These are phyloP conservation scores for Aethes cnicana DNA, from an alignment of 2,888 invertebrate genomes.

Conservation along the genomic window DNA sequence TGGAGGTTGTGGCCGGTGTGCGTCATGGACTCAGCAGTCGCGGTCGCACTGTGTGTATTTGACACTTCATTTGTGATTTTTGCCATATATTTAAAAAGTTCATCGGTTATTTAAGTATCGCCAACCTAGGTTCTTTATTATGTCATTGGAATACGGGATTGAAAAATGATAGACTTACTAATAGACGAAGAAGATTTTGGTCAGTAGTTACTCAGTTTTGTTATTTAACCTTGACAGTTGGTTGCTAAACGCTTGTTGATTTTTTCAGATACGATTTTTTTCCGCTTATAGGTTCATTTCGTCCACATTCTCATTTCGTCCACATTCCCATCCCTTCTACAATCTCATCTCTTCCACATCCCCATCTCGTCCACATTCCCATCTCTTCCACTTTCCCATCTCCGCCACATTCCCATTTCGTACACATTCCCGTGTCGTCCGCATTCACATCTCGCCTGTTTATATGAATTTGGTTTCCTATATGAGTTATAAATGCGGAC, in stretches of 20 bases:
- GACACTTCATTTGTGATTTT: constrained; percentile 42
- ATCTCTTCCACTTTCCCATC: too few species aligned
- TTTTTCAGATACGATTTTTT: not conserved
- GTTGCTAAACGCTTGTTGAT: constrained; percentile 7
- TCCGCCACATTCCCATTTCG: too few species aligned
- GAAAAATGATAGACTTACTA: constrained; percentile 5
- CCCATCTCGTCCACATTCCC: too few species aligned
- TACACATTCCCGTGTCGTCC: too few species aligned
- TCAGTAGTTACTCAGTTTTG: constrained; percentile 12
- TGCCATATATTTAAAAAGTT: constrained; percentile 34
- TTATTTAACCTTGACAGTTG: constrained; percentile 13
- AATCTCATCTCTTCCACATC: too few species aligned
- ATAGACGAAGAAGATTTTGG: constrained; percentile 14
- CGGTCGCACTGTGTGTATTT: constrained; percentile 53
- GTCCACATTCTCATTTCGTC: too few species aligned
- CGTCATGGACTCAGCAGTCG: constrained; percentile 68
- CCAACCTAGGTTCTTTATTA: too few species aligned
- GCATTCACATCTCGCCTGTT: too few species aligned
- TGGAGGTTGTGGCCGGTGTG: constrained; percentile 62
- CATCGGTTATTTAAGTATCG: not conserved
- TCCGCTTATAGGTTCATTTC: too few species aligned
- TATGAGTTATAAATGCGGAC: too few species aligned
- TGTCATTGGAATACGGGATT: not conserved
- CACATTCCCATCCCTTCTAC: too few species aligned
- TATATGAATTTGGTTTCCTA: too few species aligned